Conservation (phyloP, 2,113 vertebrate genomes). For the Scolopax mira region DNA sequence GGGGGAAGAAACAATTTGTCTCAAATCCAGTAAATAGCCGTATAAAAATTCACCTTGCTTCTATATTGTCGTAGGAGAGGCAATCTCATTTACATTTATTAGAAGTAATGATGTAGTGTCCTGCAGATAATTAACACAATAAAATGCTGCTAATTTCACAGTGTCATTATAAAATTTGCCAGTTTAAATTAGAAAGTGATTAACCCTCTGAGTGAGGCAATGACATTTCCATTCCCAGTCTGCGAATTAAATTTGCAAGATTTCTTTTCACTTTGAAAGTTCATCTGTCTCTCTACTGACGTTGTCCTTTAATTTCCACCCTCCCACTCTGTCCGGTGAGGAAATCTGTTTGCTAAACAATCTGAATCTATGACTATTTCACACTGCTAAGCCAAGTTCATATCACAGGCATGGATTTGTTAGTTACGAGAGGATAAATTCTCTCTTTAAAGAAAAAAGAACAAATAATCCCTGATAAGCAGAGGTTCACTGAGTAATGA, state of each 20-base stretch:
- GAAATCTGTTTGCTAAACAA: background rate
- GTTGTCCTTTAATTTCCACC: background rate
- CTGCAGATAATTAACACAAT: conserved; percentile 86
- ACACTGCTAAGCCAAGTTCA: background rate
- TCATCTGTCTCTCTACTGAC: conserved; percentile 24
- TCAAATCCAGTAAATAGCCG: conserved; percentile 71
- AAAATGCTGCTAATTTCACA: conserved; percentile 91
- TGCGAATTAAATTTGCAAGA: conserved; percentile 83
- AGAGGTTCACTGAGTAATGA: conserved; percentile 61
- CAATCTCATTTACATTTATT: conserved; percentile 82
- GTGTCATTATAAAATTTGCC: conserved; percentile 85
- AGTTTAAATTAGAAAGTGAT: conserved; percentile 83
- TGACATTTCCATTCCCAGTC: conserved; percentile 82
- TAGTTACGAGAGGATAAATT: conserved; percentile 13
- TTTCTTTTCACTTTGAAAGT: conserved; percentile 69
- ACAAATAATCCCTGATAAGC: conserved; percentile 35
- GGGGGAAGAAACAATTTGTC: conserved; percentile 2
- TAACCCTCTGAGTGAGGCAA: conserved; percentile 81
- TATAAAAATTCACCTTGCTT: conserved; percentile 83
- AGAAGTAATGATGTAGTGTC: conserved; percentile 84
- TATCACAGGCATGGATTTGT: background rate
- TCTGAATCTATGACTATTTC: conserved; percentile 5
- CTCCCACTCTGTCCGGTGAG: background rate
- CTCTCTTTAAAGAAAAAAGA: conserved; percentile 10
- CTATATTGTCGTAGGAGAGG: conserved; percentile 78